phyloP scores from a whole-genome alignment of 2,113 vertebrate species.

The Thamnaconus septentrionalis region DNA sequence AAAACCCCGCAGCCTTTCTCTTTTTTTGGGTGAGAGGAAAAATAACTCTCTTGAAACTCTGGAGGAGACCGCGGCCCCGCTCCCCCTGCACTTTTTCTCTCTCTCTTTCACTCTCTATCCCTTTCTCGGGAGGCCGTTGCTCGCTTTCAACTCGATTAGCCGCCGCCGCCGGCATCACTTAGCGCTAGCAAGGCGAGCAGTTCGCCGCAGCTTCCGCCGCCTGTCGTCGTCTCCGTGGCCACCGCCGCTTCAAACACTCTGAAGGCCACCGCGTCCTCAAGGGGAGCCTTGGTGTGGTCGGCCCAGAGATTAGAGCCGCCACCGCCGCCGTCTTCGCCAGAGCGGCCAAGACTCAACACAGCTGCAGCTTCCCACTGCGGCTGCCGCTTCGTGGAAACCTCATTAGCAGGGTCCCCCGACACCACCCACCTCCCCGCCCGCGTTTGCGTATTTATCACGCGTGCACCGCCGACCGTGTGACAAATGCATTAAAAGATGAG shows the following conservation, averaged over 20 bases:
- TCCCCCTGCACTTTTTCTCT: no score
- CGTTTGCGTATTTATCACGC: constrained; percentile 40
- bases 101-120: no score
- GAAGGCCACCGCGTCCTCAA: constrained; percentile 62
- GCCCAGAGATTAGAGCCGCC: constrained; percentile 65
- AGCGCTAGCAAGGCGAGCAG: constrained; percentile 17
- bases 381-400: constrained; percentile 63
- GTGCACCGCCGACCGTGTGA: constrained; percentile 25
- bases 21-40: no score
- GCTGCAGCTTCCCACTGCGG: constrained; percentile 61
- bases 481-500: constrained; percentile 12
- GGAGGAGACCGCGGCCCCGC: no score
- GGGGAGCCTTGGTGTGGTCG: constrained; percentile 69
- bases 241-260: constrained; percentile 63
- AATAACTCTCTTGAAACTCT: no score
- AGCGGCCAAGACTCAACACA: constrained; percentile 64
- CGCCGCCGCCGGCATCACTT: constrained; percentile 23
- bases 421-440: constrained; percentile 11
- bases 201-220: constrained; percentile 31
- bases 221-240: constrained; percentile 37
- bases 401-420: constrained; percentile 51
- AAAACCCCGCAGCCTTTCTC: background rate
- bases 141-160: constrained; percentile 17
- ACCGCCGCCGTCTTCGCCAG: constrained; percentile 38
- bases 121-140: no score